Percentiles rank a stretch among this genome's conserved stretches.
phyloP scores from a whole-genome alignment of 2,797 vertebrate genomes.

The Orestias chungarensis region DNA sequence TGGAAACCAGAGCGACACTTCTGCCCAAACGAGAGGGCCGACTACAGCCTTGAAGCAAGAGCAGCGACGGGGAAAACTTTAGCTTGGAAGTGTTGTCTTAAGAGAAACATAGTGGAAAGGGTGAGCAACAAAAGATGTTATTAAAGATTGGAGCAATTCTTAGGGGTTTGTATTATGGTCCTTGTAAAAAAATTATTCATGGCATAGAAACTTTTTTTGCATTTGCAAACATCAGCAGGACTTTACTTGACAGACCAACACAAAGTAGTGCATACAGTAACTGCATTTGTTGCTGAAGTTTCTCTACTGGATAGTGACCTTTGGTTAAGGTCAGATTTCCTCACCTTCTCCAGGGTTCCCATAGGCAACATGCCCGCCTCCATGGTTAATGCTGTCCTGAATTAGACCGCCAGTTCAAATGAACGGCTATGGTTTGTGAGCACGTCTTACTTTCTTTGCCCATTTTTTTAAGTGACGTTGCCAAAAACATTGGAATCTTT shows the following conservation, averaged over 20 bases:
- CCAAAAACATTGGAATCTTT: not conserved
- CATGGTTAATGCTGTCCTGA: not conserved
- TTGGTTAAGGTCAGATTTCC: not conserved
- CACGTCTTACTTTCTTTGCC: not conserved
- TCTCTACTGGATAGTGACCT: no score
- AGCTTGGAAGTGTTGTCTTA: not conserved
- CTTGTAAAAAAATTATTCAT: not conserved
- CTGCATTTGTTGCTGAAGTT: not conserved
- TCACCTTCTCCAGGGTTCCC: not conserved
- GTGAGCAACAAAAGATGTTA: not conserved
- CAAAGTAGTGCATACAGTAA: not conserved
- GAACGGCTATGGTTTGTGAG: not conserved
- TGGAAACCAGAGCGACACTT: conserved; percentile 61
- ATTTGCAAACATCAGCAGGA: not conserved
- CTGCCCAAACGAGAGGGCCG: conserved; percentile 48
- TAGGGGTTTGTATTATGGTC: not conserved
- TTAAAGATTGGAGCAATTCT: not conserved
- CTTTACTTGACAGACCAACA: no score
- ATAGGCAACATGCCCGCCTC: not conserved
- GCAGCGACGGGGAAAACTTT: not conserved
- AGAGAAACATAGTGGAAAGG: not conserved
- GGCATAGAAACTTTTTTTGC: no score
- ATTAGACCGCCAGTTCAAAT: not conserved
- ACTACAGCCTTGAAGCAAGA: conserved; percentile 20
- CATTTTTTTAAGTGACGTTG: not conserved